Evolutionary conservation across 2,888 invertebrate genomes (phyloP), one percentile per base, ranked within the genome.

Genomic region (Acholoe squamosa): DNA sequence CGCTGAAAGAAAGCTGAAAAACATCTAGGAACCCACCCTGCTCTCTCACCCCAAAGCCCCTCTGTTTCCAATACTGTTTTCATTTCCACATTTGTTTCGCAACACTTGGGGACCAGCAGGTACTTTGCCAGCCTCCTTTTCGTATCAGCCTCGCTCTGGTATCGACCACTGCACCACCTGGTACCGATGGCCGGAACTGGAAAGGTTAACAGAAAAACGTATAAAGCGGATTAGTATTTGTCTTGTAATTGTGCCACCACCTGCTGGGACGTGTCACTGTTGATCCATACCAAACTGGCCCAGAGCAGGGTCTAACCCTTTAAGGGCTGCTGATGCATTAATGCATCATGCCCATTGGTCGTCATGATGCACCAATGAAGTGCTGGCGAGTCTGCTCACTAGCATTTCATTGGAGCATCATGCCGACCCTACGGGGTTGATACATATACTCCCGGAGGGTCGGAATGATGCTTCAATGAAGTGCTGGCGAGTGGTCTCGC

Each of bases 171-270:
- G 80, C 43, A 43, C 80, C 80, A 80, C 80, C 80, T 80, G 80
- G 34, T 80, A 80, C 43, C 80, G 25, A 80, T 80, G 80, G 34
- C 34, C 16, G 34, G 34, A 43, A 43, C 80, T 80, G 80, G 16
- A 80, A 80, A 80, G 80, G 80, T 80, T 80, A 80, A 33, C 80
- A 80, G 34, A 33, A 43, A 43, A 33, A 43, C 80, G 80, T 80
- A 80, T 19, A 80, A 80, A 80, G 80, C 14, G 80, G 80, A 80
- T 80, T 80, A 80, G 43, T 80, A 43, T 80, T 80, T 80, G 80
- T 80, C 80, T 80, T 80, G 80, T 80, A 80, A 80, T 80, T 80
- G 80, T 80, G 80, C 43, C 80, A 80, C 80, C 80, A 80, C 80
- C 80, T 80, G 80, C 80, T n/a, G 80, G 10, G 33, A 25, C 16